phyloP scores from a whole-genome alignment of 2,888 invertebrate species.

The Polydrusus tereticollis region DNA sequence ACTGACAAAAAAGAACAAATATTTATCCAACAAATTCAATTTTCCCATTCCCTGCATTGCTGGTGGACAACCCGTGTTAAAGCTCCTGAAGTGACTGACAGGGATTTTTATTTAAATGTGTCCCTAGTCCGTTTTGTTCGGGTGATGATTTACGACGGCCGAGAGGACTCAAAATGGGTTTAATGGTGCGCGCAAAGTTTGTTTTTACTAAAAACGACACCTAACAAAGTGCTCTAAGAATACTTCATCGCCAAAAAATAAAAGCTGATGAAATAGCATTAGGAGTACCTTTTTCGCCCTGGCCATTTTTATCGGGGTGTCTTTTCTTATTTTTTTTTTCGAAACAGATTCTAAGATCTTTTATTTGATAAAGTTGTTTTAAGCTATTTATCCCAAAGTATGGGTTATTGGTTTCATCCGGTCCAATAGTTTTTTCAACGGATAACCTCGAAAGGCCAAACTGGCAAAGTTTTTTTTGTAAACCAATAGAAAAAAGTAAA shows the following conservation, averaged over 20 bases:
- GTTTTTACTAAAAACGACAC: slow-evolving; percentile 49
- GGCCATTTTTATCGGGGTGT: slow-evolving; percentile 41
- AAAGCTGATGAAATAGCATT: slow-evolving; percentile 38
- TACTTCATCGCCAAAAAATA: slow-evolving; percentile 44
- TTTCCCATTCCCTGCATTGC: slow-evolving; percentile 32
- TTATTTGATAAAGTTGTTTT: too few species aligned
- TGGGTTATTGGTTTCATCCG: too few species aligned
- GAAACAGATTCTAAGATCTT: too few species aligned
- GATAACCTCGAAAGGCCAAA: too few species aligned
- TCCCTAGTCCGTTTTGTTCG: slow-evolving; percentile 37
- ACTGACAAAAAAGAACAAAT: slow-evolving; percentile 27
- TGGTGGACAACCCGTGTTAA: slow-evolving; percentile 36
- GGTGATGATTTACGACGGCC: slow-evolving; percentile 46
- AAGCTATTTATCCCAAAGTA: too few species aligned
- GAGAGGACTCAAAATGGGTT: slow-evolving; percentile 45
- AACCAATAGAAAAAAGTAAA: too few species aligned
- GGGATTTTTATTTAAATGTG: slow-evolving; percentile 48
- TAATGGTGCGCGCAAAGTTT: slow-evolving; percentile 48
- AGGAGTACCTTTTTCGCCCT: slow-evolving; percentile 34
- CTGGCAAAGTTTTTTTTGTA: too few species aligned
- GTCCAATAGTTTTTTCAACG: too few species aligned
- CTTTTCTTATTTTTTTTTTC: too few species aligned
- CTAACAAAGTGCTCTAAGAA: slow-evolving; percentile 48
- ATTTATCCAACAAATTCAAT: slow-evolving; percentile 45
- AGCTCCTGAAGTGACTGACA: slow-evolving; percentile 38